Conservation (phyloP, 2,113 vertebrate species). For the Crotalus tigris region DNA sequence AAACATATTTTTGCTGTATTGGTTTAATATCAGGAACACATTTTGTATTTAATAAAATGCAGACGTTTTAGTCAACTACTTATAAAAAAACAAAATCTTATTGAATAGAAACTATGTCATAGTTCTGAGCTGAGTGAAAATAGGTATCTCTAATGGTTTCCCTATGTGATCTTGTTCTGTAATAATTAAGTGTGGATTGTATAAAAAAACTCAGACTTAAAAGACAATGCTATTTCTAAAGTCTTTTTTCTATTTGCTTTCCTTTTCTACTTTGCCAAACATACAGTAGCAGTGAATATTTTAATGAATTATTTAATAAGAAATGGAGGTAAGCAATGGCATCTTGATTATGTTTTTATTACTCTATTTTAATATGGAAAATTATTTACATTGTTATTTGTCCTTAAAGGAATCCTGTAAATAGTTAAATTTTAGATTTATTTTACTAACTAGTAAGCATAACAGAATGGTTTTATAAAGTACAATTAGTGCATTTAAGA, state of each 20-base stretch:
- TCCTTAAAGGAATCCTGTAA: not conserved
- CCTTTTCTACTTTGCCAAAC: fast-evolving
- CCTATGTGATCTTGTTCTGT: not conserved
- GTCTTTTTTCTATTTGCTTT: not conserved
- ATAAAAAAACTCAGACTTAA: not conserved
- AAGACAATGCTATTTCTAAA: not conserved
- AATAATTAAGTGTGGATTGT: not conserved
- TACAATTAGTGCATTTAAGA: not conserved
- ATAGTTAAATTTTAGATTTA: not conserved
- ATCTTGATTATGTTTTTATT: not conserved
- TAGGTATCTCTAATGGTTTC: not conserved
- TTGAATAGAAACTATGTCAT: not conserved
- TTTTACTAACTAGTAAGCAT: not conserved
- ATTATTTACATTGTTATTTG: not conserved
- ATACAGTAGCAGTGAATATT: not conserved
- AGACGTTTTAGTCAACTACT: not conserved
- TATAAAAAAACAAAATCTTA: not conserved
- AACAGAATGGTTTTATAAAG: not conserved
- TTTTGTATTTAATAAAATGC: not conserved
- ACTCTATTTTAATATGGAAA: not conserved
- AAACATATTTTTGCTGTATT: not conserved
- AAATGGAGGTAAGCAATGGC: not conserved
- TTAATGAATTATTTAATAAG: fast-evolving
- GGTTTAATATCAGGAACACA: not conserved
- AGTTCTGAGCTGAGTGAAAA: not conserved